Conservation (phyloP, 2,888 invertebrate genomes). For the Drosophila setosimentum region DNA sequence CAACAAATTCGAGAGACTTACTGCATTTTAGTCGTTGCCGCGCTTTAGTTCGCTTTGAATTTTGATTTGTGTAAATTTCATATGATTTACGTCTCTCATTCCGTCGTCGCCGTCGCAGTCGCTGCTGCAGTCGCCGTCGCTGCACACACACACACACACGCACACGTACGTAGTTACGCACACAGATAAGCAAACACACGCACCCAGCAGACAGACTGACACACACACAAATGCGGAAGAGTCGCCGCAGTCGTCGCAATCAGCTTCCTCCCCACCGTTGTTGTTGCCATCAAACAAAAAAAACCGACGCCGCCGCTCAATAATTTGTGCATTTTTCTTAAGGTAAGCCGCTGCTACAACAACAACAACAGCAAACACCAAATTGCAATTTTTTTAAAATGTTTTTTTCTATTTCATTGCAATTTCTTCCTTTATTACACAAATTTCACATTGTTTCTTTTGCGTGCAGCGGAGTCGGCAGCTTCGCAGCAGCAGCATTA, state of each 20-base stretch:
- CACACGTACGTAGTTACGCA: slow-evolving; percentile 17
- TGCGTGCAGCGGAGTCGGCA: slow-evolving; percentile 4
- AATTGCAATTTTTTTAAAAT: slow-evolving; percentile 28
- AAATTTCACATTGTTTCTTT: slow-evolving; percentile 52
- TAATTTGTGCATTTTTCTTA: slow-evolving; percentile 62
- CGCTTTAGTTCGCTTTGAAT: slow-evolving; percentile 42
- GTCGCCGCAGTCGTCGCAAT: slow-evolving; percentile 44
- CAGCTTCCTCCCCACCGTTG: slow-evolving; percentile 38
- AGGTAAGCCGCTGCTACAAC: slow-evolving; percentile 50
- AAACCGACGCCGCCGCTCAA: slow-evolving; percentile 34
- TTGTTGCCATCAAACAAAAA: slow-evolving; percentile 38
- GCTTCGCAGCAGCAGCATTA: slow-evolving; percentile 22
- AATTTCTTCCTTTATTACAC: slow-evolving; percentile 36
- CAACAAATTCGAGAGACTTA: slow-evolving; percentile 56
- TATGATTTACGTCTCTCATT: slow-evolving; percentile 31
- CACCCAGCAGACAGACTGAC: slow-evolving; percentile 19
- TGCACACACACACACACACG: slow-evolving; percentile 22
- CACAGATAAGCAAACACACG: slow-evolving; percentile 13
- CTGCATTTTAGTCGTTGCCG: slow-evolving; percentile 62
- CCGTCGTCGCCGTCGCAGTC: slow-evolving; percentile 30
- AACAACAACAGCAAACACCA: slow-evolving; percentile 16
- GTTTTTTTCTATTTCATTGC: slow-evolving; percentile 41
- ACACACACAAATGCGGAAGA: slow-evolving; percentile 65
- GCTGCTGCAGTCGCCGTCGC: slow-evolving; percentile 26
- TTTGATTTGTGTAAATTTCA: slow-evolving; percentile 53